Evolutionary conservation across 2,888 invertebrate genomes (phyloP), one percentile per base, ranked within the genome.

Genomic region (Caenorhabditis angaria): DNA sequence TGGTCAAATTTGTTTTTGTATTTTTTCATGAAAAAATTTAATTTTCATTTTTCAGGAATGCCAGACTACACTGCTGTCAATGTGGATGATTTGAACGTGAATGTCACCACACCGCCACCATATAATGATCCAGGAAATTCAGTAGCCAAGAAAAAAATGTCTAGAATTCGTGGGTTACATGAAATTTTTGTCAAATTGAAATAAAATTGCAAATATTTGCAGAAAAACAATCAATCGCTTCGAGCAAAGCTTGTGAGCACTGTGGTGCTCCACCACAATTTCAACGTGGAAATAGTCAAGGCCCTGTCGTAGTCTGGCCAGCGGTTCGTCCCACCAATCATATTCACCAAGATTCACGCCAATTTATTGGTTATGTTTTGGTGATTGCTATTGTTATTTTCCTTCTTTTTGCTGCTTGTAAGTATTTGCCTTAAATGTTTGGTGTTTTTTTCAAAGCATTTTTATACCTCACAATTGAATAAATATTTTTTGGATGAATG

Each of bases 341-440:
- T 47, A 77, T 81, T 55, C 75, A 68, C 12, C 81, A 77, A 29
- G 76, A 78, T 41, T 71, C 74, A 25, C 54, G 65, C n/a, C 71
- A 71, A 54, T 81, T 81, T 70, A 76, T 81, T 53, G 76, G 81
- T 48, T 81, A 78, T 51, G 74, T 81, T 1, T 48, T 81, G 35
- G 56, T 81, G 24, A 81, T 81, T 47, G 81, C 81, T 10, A 60
- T 81, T 28, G 77, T 81, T 24, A 78, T 81, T 50, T 81, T 81
- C 61, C 66, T 70, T 22, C 65, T 78, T 27, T 78, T 81, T 51
- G 81, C 78, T 18, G 78, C 81, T 27, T 76, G 75, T 59, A 81
- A 81, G 41, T 81, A 81, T 58, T 63, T 81, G n/a, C 71, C 80
- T 14, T 77, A 64, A 56, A 41, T 41, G 41, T 14, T 10, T 41